A percentile compares a stretch with the other conserved stretches of the same genome.
Conservation (phyloP, 2,888 invertebrate species). For the Embidobia sp. region DNA sequence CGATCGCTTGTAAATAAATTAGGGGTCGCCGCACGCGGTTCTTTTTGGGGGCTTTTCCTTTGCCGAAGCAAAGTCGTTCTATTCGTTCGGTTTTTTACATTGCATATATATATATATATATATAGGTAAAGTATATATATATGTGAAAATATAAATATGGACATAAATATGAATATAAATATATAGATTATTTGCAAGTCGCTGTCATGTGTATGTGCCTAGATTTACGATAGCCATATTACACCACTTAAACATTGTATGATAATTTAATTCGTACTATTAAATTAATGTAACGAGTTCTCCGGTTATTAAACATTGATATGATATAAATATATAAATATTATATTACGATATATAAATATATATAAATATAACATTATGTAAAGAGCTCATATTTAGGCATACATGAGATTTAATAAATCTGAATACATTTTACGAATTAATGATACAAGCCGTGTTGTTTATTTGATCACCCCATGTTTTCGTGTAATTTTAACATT, state of each 20-base stretch:
- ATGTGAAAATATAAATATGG: no score
- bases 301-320: conserved; percentile 77
- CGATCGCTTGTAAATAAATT: no score
- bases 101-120: conserved; percentile 26
- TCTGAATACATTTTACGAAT: conserved; percentile 81
- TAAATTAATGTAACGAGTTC: conserved; percentile 79
- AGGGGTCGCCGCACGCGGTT: no score
- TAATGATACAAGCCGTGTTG: no score
- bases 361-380: conserved; percentile 70
- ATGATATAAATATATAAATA: conserved; percentile 72
- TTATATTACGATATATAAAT: conserved; percentile 75
- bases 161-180: no score
- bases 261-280: conserved; percentile 70
- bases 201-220: conserved; percentile 78
- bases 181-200: conserved; percentile 74
- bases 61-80: not conserved
- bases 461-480: no score
- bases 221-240: conserved; percentile 62
- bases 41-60: no score
- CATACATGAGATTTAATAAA: conserved; percentile 81
- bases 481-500: no score
- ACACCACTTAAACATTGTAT: conserved; percentile 67
- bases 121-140: no score
- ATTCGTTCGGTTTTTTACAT: conserved; percentile 14
- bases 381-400: conserved; percentile 81